Evolutionary conservation across 2,113 vertebrate genomes (phyloP).

Genomic region (Ovibos moschatus): DNA sequence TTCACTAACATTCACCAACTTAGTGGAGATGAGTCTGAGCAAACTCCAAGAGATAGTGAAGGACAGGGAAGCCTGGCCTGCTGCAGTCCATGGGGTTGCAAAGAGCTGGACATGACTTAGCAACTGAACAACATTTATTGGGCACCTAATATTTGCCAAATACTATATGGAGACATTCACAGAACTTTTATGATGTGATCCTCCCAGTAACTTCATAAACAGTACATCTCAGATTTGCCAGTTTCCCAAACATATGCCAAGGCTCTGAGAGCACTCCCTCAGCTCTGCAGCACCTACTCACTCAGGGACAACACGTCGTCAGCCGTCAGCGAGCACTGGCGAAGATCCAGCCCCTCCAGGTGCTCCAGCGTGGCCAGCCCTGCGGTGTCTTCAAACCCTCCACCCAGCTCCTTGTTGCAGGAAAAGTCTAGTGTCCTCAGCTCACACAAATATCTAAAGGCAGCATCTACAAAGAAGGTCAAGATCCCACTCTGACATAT

Average conservation of each 20-base stretch:
- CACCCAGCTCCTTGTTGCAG: slow-evolving; percentile 85
- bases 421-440: slow-evolving; percentile 88
- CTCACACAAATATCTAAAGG: slow-evolving; percentile 80
- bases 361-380: slow-evolving; percentile 80
- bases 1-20: neutral
- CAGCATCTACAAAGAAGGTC: slow-evolving; percentile 77
- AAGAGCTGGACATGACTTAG: neutral
- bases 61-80: neutral
- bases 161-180: neutral
- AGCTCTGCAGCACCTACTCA: slow-evolving; percentile 66
- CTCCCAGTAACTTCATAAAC: neutral
- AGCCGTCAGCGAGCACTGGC: slow-evolving; percentile 84
- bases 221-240: neutral
- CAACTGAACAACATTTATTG: neutral
- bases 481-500: neutral
- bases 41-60: neutral
- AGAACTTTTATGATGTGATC: neutral
- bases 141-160: neutral
- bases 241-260: neutral
- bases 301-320: slow-evolving; percentile 82
- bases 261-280: neutral
- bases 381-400: slow-evolving; percentile 80
- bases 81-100: neutral
- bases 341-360: slow-evolving; percentile 87
- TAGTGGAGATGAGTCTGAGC: neutral